A percentile compares a stretch with the other conserved stretches of the same genome.
Conservation (phyloP, 2,113 vertebrate species). For the Cynopterus brachyotis region DNA sequence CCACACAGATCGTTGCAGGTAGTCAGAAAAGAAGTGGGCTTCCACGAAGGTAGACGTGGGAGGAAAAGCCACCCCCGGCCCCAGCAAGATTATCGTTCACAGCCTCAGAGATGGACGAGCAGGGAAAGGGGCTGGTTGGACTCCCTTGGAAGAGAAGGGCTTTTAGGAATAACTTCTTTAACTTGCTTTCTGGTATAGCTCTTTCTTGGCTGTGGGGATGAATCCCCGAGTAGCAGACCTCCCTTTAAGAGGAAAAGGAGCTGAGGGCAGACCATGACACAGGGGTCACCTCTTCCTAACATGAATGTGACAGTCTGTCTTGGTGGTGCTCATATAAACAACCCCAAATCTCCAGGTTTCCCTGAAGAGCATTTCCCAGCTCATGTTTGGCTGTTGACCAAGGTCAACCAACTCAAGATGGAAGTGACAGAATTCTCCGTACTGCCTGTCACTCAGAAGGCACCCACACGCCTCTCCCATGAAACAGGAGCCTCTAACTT, state of each 20-base stretch:
- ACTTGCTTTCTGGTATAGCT: neutral
- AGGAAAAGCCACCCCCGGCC: neutral
- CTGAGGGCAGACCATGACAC: neutral
- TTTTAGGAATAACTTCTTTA: neutral
- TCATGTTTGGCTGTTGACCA: neutral
- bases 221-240: neutral
- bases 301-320: conserved; percentile 27
- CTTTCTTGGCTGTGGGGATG: neutral
- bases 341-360: neutral
- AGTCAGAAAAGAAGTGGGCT: neutral
- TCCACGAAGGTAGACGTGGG: neutral
- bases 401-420: no score
- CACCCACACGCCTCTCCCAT: rapidly evolving
- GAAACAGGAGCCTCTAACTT: conserved; percentile 50
- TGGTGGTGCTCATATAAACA: neutral
- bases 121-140: neutral
- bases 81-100: neutral
- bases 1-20: neutral
- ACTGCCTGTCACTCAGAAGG: neutral
- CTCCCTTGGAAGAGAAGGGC: neutral
- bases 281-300: conserved; percentile 40
- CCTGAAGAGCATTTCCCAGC: neutral
- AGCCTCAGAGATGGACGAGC: neutral
- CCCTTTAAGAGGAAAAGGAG: conserved; percentile 40
- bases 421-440: neutral